Evolutionary conservation across 2,888 invertebrate species (phyloP).

Genomic region (Pilophorus perplexus): DNA sequence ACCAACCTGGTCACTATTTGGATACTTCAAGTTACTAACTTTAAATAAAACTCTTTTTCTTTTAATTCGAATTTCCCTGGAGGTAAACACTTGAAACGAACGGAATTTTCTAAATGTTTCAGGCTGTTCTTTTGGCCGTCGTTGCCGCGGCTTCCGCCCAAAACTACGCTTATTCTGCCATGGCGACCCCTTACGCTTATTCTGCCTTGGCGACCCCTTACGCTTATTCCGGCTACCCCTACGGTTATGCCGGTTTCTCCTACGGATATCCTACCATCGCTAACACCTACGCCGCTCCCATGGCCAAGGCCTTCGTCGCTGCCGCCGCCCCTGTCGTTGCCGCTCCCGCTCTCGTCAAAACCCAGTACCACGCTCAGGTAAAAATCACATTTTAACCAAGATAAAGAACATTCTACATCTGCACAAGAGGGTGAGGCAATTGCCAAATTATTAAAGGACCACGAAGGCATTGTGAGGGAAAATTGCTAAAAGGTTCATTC

Average conservation of each 20-base stretch:
- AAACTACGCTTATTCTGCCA: too few species aligned
- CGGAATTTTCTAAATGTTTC: background rate
- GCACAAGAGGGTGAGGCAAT: too few species aligned
- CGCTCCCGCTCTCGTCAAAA: constrained; percentile 50
- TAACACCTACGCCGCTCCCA: constrained; percentile 24
- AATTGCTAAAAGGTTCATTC: too few species aligned
- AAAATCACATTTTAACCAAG: too few species aligned
- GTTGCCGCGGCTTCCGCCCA: constrained; percentile 43
- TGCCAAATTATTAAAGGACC: too few species aligned
- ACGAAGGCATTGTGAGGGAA: too few species aligned
- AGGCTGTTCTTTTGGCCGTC: constrained; percentile 54
- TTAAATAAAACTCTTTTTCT: too few species aligned
- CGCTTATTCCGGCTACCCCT: constrained; percentile 8
- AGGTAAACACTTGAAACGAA: too few species aligned
- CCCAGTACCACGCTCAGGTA: constrained; percentile 55
- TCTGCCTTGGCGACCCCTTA: background rate
- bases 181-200: constrained; percentile 21
- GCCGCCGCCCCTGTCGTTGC: constrained; percentile 44
- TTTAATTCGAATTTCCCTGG: too few species aligned
- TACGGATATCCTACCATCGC: constrained; percentile 15
- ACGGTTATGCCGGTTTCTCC: constrained; percentile 26
- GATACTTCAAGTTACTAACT: too few species aligned
- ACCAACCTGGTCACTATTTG: too few species aligned
- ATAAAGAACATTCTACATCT: too few species aligned
- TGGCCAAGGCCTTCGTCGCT: constrained; percentile 30